Evolutionary conservation across 2,113 vertebrate species (phyloP), one percentile per base, ranked within the genome.

Genomic region (Phycodurus eques): DNA sequence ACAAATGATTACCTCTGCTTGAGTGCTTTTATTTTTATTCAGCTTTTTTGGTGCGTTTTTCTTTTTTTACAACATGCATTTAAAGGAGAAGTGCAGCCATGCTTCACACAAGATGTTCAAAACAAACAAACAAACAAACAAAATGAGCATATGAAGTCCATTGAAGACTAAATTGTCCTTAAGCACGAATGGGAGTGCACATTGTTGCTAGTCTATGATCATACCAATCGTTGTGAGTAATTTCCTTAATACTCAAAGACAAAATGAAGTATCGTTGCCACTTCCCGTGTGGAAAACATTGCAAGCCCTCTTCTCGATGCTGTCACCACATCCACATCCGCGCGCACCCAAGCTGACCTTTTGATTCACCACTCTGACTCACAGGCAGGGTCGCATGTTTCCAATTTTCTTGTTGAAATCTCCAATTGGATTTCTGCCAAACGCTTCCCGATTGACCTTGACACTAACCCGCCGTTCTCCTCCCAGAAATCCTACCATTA

Each of bases 361-460:
- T 85, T 78, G 78, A 79, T 73, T 87, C 68, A 71, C 80, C n/a
- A 61, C 73, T 72, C 73, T 79, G 83, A 86, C 85, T 82, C 79
- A 76, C 70, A 71, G 71, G 77, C 85, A 75, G 68, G 62, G 56
- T 63, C 81, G 83, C 83, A 70, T 83, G 84, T 78, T 82, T 81
- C 66, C 68, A 75, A 81, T 83, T 81, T 80, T 84, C 71, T 31
- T 51, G 68, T 44, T 75, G 72, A 89, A 86, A 85, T 84, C 83
- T 88, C 75, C 67, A 10, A 67, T 71, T 88, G 86, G 82, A 88
- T 62, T 79, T 39, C 83, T 71, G 86, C 84, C 86, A 83, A 81
- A 78, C 76, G 68, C 74, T 76, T 83, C 73, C 54, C 15, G 66
- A 72, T 63, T 84, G 87, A 89, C 87, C 89, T 89, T 88, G 86